Percentiles rank a stretch among this genome's conserved stretches.
phyloP scores from a whole-genome alignment of 2,113 vertebrate species.

The Ciconia maguari region DNA sequence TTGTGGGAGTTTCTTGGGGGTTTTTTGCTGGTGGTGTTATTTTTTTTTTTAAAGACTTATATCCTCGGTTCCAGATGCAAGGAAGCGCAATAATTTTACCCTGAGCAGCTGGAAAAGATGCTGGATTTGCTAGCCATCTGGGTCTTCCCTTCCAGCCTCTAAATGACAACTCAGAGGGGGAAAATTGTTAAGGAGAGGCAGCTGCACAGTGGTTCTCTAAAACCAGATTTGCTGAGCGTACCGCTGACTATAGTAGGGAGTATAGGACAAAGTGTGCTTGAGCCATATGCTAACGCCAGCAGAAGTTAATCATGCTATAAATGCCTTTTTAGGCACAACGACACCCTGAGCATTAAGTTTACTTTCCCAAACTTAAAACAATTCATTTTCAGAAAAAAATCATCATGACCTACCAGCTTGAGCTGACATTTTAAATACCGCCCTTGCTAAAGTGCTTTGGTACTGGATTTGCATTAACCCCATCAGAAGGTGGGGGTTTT shows the following conservation, averaged over 20 bases:
- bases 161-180: neutral
- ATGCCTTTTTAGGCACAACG: neutral
- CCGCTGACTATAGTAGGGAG: neutral
- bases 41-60: neutral
- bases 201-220: neutral
- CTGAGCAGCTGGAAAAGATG: neutral
- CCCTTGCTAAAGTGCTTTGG: neutral
- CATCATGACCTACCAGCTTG: neutral
- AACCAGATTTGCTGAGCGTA: neutral
- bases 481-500: neutral
- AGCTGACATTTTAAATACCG: neutral
- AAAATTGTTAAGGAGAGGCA: neutral
- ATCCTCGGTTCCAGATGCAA: neutral
- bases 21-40: too few relatives aligned
- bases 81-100: neutral
- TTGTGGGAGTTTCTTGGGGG: neutral
- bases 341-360: neutral
- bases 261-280: neutral
- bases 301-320: neutral
- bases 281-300: neutral
- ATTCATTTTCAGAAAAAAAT: neutral
- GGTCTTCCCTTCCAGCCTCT: neutral
- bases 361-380: neutral
- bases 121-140: neutral
- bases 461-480: neutral